These are phyloP conservation scores for Petromus typicus DNA, from an alignment of 2,113 vertebrate species.

Conservation along the genomic window DNA sequence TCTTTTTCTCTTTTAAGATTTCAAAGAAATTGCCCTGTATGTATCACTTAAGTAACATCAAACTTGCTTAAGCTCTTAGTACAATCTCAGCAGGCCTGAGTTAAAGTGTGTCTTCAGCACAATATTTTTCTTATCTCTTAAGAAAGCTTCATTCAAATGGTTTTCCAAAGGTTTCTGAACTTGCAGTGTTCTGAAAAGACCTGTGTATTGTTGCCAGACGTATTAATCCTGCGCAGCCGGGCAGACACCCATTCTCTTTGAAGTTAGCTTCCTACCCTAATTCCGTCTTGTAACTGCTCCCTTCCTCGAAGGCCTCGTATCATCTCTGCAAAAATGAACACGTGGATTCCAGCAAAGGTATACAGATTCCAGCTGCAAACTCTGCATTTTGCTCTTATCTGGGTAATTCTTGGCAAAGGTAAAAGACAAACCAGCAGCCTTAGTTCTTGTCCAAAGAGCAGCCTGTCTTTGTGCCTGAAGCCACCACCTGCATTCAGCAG, in stretches of 20 bases:
- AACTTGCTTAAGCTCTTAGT: not conserved
- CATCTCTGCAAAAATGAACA: not conserved
- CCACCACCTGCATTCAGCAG: no score
- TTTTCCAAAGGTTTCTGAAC: conserved; percentile 44
- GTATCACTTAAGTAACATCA: not conserved
- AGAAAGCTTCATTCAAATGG: not conserved
- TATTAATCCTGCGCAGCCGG: not conserved
- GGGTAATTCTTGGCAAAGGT: not conserved
- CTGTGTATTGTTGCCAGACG: not conserved
- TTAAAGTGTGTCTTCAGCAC: not conserved
- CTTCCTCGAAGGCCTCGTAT: not conserved
- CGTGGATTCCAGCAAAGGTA: not conserved
- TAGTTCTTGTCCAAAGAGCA: no score
- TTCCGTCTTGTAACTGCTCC: not conserved
- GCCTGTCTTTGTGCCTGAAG: not conserved
- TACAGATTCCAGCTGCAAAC: not conserved
- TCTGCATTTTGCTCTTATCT: not conserved
- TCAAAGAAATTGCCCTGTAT: not conserved
- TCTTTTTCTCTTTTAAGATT: not conserved
- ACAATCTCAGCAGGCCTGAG: not conserved
- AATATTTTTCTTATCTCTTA: not conserved
- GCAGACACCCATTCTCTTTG: not conserved
- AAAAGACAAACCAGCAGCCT: accelerated
- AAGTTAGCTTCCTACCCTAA: not conserved
- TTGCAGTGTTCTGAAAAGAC: not conserved